phyloP scores from a whole-genome alignment of 1,140 invertebrate species.

The Samia ricini region DNA sequence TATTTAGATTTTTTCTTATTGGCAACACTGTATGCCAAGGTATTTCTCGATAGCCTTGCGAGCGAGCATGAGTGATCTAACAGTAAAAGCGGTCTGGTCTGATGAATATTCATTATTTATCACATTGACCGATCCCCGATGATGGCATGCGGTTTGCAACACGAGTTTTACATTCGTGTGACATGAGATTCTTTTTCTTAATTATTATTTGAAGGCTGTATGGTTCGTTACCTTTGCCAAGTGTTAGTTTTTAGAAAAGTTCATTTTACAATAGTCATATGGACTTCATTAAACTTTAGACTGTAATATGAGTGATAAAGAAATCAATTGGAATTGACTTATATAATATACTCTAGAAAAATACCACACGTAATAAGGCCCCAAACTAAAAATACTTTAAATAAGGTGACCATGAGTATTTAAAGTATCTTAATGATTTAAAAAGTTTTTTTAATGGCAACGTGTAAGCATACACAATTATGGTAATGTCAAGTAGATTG shows the following conservation, averaged over 20 bases:
- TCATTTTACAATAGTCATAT: too few species aligned
- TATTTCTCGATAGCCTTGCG: not conserved
- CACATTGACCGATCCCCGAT: constrained; percentile 5
- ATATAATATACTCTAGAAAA: too few species aligned
- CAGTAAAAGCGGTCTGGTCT: constrained; percentile 5
- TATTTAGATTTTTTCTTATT: not conserved
- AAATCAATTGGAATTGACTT: too few species aligned
- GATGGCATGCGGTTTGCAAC: constrained; percentile 2
- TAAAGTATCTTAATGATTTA: too few species aligned
- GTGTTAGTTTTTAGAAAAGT: not conserved
- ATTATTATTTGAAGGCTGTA: not conserved
- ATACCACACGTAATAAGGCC: too few species aligned
- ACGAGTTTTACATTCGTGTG: not conserved
- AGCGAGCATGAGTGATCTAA: not conserved
- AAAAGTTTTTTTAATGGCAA: too few species aligned
- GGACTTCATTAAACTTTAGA: too few species aligned
- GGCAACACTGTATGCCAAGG: constrained; percentile 3
- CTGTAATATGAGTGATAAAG: too few species aligned
- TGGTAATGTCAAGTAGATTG: too few species aligned
- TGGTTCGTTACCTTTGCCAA: constrained; percentile 4
- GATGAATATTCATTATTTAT: constrained; percentile 10
- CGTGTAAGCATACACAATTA: too few species aligned
- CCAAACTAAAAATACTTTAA: too few species aligned
- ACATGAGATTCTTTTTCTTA: not conserved
- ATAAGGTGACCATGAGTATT: too few species aligned